A percentile compares a stretch with the other conserved stretches of the same genome.
phyloP scores from a whole-genome alignment of 2,797 vertebrate genomes.

The Pangasius mekongensis region DNA sequence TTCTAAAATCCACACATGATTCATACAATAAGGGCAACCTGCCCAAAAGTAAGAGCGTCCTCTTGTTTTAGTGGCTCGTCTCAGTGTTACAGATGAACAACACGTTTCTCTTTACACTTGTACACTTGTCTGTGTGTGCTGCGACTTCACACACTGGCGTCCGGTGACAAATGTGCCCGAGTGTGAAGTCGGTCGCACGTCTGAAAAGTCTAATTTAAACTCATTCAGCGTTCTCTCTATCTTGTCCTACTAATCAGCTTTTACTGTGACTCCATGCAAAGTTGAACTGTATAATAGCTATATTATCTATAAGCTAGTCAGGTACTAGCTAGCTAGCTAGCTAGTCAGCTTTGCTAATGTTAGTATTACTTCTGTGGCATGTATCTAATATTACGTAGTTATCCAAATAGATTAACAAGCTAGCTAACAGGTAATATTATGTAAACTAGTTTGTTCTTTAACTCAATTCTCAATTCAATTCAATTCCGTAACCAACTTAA shows the following conservation, averaged over 20 bases:
- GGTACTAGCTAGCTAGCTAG: background rate
- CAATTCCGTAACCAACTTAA: background rate
- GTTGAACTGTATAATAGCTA: background rate
- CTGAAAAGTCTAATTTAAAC: constrained; percentile 22
- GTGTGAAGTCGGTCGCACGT: constrained; percentile 13
- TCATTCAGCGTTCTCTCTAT: background rate
- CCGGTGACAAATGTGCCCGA: constrained; percentile 29
- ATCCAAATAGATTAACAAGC: background rate
- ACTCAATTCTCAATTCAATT: background rate
- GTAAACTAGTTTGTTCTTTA: background rate
- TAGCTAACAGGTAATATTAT: background rate
- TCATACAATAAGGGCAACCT: constrained; percentile 13
- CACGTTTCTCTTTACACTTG: constrained; percentile 1
- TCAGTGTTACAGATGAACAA: constrained; percentile 1
- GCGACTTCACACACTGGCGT: background rate
- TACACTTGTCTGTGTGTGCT: background rate
- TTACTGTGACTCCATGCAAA: too few relatives aligned
- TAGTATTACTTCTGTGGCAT: background rate
- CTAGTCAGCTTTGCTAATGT: background rate
- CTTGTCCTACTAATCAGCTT: background rate
- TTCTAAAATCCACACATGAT: constrained; percentile 13
- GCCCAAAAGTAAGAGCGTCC: background rate
- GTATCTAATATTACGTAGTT: background rate
- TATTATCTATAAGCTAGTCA: background rate
- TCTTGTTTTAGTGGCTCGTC: background rate